Percentiles rank a stretch among this genome's conserved stretches.
phyloP scores from a whole-genome alignment of 2,888 invertebrate species.

The Sarcophaga variegata region DNA sequence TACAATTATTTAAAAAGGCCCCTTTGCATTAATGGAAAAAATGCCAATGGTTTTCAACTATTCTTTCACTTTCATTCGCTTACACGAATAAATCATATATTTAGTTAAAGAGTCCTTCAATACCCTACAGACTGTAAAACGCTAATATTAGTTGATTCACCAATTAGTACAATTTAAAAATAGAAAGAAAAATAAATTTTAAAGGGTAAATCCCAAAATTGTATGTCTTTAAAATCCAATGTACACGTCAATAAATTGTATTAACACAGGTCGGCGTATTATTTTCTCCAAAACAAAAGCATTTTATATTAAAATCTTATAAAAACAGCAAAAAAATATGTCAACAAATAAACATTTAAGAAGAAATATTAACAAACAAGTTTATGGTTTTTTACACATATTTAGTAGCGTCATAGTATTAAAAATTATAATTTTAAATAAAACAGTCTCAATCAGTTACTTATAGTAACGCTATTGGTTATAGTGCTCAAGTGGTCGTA shows the following conservation, averaged over 20 bases:
- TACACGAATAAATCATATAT: not conserved
- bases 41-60: not conserved
- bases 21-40: not conserved
- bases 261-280: too few species aligned
- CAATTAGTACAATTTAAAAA: not conserved
- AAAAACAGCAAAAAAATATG: too few species aligned
- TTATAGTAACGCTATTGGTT: not conserved
- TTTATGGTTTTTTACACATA: too few species aligned
- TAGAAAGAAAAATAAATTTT: not conserved
- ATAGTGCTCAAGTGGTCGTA: not conserved
- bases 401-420: too few species aligned
- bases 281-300: too few species aligned
- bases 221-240: too few species aligned
- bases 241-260: too few species aligned
- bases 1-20: not conserved
- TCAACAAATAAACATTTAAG: too few species aligned
- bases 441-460: not conserved
- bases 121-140: constrained; percentile 11
- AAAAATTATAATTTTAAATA: too few species aligned
- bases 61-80: not conserved
- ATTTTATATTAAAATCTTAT: too few species aligned
- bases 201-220: not conserved
- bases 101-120: constrained; percentile 12
- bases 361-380: too few species aligned
- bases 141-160: not conserved